Conservation (phyloP, 2,888 invertebrate genomes). For the Phalera bucephala region DNA sequence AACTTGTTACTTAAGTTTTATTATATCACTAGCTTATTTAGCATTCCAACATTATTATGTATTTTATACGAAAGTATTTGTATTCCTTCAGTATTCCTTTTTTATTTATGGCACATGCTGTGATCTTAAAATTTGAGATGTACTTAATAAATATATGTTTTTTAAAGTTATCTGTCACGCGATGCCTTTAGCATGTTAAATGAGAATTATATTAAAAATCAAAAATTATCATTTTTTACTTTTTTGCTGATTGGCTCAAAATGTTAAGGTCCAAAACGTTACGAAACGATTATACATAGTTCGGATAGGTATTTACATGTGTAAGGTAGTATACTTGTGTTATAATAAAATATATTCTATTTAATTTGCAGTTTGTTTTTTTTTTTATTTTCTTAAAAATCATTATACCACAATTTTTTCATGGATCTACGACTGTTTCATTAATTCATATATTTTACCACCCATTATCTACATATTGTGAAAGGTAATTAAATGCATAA, state of each 20-base stretch:
- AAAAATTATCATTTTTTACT: constrained; percentile 10
- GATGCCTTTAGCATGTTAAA: constrained; percentile 22
- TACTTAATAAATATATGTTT: constrained; percentile 13
- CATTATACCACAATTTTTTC: too few relatives aligned
- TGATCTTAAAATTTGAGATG: constrained; percentile 22
- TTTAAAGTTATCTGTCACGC: constrained; percentile 14
- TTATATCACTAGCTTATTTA: constrained; percentile 4
- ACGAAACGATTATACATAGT: constrained; percentile 35
- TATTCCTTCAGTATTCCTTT: constrained; percentile 24
- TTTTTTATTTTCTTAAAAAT: too few relatives aligned
- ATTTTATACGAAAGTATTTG: constrained; percentile 12
- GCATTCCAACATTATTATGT: constrained; percentile 15
- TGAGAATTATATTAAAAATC: not conserved
- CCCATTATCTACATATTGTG: too few relatives aligned
- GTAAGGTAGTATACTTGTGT: constrained; percentile 65
- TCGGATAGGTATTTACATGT: constrained; percentile 40
- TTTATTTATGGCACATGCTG: constrained; percentile 24
- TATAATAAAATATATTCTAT: constrained; percentile 75
- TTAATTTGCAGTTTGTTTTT: constrained; percentile 39
- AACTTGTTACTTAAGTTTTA: too few relatives aligned
- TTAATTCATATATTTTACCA: too few relatives aligned
- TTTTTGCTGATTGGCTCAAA: constrained; percentile 49
- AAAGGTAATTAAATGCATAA: too few relatives aligned
- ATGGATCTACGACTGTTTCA: too few relatives aligned
- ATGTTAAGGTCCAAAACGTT: constrained; percentile 47